Base-by-base conservation (phyloP, 2,888 invertebrate species). In the Nomada fabriciana region DNA sequence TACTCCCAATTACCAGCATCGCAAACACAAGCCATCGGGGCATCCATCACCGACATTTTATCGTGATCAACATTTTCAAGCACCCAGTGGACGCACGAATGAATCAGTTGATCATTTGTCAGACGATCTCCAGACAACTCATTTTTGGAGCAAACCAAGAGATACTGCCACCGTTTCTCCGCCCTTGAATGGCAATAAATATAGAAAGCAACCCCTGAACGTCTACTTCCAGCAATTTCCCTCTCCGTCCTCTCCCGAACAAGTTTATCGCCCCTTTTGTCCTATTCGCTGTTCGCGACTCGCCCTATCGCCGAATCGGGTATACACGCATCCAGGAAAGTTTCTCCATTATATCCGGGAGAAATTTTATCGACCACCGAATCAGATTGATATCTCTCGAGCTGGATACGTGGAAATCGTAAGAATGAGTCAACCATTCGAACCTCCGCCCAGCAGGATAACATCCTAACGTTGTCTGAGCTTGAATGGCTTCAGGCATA, bases 101-200 rank as follows among this genome's bases (percentile, higher is more conserved):
- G 82, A 83, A 81, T 83, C 82, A 53, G 57, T 76, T 52, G 82
- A 76, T 80, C 76, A 69, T 82, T 70, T 69, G 73, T 70, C 82
- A 61, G 70, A 2, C 64, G 61, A 70, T 59, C 50, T 65, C 23
- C 61, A 23, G 61, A 52, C 74, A 61, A 71, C 57, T 76, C 70
- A 76, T 81, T 76, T 81, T 82, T 74, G 73, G 61, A 76, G 52
- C 18, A 78, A 82, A 77, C 73, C 29, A 23, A 67, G 69, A 77
- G 83, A 74, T 64, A 79, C 73, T 42, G 20, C 20, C 10, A 47
- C 69, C 52, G 55, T 25, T 67, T 70, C 77, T 85, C 77, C 73
- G 64, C 79, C 89, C 88, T 85, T 80, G 76, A 69, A 73, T 42
- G 75, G 87, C 86, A 90, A 92, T 92, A 92, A 92, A 92, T 92